Evolutionary conservation across 2,888 invertebrate species (phyloP), one percentile per base, ranked within the genome.

Genomic region (Lutraria lutraria): DNA sequence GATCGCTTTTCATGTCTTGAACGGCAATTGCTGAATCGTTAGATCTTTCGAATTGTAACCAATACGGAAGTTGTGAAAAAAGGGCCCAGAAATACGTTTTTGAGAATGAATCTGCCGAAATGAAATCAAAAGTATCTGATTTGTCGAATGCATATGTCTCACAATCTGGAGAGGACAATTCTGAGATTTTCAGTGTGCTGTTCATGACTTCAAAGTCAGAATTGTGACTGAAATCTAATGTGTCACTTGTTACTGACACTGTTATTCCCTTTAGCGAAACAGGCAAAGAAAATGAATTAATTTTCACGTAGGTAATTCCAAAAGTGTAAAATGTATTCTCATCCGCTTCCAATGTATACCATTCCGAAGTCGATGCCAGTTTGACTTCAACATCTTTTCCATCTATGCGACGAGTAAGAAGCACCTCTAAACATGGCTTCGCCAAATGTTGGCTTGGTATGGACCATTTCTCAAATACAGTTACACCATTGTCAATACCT

Each of bases 91-190:
- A 60, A 31, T 88, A 56, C 10, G 89, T 85, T 25, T 68, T 88
- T 25, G 87, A 52, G 80, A 91, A 91, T 13, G 90, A 90, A 29
- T 83, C 81, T 16, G 88, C 60, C 6, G 76, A 76, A 34, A 90
- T 56, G 63, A 91, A 90, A 43, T 91, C 89, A 72, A 82, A 86
- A 63, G 89, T 86, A 31, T 91, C 90, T 2, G 63, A 43, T 43
- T 89, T 31, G 19, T 81, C 86, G n/a, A 90, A 81, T n/a, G 79
- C 86, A 79, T 89, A 88, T 31, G 88, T 60, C 43, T 87, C 43
- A 52, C 91, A 91, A 25, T 89, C 82, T 10, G 54, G 19, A 21
- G 83, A 31, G 54, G 89, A 83, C 13, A 16, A 72, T 19, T 31
- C 31, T 16, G 34, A 34, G 4, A 34, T 31, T 76, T 76, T 76